Evolutionary conservation across 30 jellyfish, hydroid and myxozoan genomes (phyloP).

Genomic region (Phacellophora camtschatica): DNA sequence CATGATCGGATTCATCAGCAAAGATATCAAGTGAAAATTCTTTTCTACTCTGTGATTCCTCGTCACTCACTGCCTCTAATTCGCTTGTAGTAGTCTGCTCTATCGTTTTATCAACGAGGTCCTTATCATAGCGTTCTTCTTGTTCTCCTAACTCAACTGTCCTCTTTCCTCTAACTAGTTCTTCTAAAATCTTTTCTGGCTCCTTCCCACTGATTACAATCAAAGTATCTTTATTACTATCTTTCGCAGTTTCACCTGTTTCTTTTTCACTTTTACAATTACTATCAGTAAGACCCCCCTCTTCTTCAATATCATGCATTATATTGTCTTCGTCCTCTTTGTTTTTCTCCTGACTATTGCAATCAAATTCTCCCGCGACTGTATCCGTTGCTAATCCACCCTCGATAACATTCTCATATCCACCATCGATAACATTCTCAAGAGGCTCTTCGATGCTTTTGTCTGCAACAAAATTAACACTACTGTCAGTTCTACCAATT

Average conservation of each 20-base stretch:
- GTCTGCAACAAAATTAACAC: no score
- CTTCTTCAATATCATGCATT: no score
- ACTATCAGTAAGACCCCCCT: no score
- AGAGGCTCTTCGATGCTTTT: background rate
- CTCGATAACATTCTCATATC: background rate
- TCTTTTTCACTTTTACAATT: no score
- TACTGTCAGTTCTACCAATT: no score
- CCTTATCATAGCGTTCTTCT: background rate
- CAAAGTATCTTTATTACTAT: background rate
- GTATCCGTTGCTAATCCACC: no score
- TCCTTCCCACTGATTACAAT: background rate
- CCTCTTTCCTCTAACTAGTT: background rate
- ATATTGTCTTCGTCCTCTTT: no score
- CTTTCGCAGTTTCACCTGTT: no score
- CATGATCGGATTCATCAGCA: conserved; percentile 41
- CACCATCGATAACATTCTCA: background rate
- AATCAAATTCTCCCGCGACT: no score
- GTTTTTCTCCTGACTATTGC: no score
- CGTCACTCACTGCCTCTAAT: background rate
- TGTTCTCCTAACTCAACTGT: background rate
- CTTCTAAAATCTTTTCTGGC: background rate
- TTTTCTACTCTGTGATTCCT: background rate
- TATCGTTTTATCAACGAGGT: background rate
- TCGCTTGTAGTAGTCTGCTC: background rate
- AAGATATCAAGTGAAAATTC: conserved; percentile 42